A percentile compares a stretch with the other conserved stretches of the same genome.
These are phyloP conservation scores for Helogale parvula DNA, from an alignment of 2,113 vertebrate species.

Conservation along the genomic window DNA sequence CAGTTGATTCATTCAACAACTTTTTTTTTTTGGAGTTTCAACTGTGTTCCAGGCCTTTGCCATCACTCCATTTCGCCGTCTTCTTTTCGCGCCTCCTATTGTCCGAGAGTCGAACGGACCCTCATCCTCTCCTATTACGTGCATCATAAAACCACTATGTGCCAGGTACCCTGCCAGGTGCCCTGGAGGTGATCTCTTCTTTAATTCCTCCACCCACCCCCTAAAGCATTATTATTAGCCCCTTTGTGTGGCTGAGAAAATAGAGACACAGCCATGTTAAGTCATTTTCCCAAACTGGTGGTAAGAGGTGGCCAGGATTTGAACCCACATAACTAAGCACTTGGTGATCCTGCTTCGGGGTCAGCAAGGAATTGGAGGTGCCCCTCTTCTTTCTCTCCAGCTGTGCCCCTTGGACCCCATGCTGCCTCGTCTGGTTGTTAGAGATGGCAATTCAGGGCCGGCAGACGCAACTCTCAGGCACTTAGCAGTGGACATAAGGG, in stretches of 20 bases:
- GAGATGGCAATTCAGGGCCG: background rate
- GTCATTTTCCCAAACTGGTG: background rate
- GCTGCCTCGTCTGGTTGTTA: background rate
- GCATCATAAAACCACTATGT: background rate
- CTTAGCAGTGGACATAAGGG: background rate
- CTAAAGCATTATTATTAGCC: background rate
- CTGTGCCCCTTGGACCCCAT: accelerated
- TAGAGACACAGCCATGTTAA: background rate
- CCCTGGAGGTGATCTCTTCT: background rate
- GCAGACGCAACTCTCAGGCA: background rate
- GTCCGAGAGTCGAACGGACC: background rate
- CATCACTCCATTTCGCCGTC: background rate
- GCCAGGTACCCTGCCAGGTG: background rate
- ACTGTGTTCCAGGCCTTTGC: background rate
- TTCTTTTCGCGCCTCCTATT: background rate
- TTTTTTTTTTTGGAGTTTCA: background rate
- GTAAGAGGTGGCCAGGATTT: background rate
- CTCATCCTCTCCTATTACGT: background rate
- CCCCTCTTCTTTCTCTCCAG: background rate
- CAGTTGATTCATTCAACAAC: background rate
- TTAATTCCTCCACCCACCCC: background rate
- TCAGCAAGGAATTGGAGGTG: background rate
- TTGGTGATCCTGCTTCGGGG: background rate
- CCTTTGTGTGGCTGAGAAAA: background rate
- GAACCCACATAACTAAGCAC: background rate